Base-by-base conservation (phyloP, 2,888 invertebrate genomes). In the Cylindroiulus punctatus region DNA sequence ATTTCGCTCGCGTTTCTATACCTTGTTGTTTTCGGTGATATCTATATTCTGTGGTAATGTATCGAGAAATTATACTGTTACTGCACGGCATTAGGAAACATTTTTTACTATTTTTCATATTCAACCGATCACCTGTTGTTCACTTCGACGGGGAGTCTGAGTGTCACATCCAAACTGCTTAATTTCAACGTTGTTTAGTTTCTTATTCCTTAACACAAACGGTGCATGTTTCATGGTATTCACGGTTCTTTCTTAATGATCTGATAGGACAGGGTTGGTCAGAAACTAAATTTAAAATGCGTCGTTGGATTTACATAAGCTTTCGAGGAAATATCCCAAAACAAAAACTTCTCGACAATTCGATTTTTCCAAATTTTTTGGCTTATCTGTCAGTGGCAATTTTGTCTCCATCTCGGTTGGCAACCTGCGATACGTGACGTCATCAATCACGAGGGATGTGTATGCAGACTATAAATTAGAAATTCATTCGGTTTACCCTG, bases 71-170 rank as follows among this genome's bases (percentile, higher is more conserved):
- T 76, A n/a, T n/a, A 76, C 76, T 30, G 76, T 76, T 30, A 22
- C 26, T 76, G 30, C 76, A 76, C 30, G 76, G 76, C 76, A 76
- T 76, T 76, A 76, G 76, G 30, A 76, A 76, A 10, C 26, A 30
- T 30, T 76, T 76, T 76, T 76, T 76, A 76, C 76, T 76, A 76
- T 76, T 76, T 76, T 76, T 76, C 30, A 76, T 76, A 76, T 76
- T 76, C 76, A 14, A 76, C 76, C 30, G 76, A 76, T 12, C 30
- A 26, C 76, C 30, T 14, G 76, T 76, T n/a, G n/a, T n/a, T n/a
- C 76, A 76, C 26, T 76, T 76, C 76, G 10, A 12, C 14, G 76
- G 76, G 26, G 26, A 76, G 26, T 26, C 76, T 76, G 26, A 76
- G 22, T 22, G 7, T 30, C 76, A 12, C 76, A 14, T 76, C 76